Conservation (phyloP, 2,888 invertebrate species). For the Cosmia trapezina region DNA sequence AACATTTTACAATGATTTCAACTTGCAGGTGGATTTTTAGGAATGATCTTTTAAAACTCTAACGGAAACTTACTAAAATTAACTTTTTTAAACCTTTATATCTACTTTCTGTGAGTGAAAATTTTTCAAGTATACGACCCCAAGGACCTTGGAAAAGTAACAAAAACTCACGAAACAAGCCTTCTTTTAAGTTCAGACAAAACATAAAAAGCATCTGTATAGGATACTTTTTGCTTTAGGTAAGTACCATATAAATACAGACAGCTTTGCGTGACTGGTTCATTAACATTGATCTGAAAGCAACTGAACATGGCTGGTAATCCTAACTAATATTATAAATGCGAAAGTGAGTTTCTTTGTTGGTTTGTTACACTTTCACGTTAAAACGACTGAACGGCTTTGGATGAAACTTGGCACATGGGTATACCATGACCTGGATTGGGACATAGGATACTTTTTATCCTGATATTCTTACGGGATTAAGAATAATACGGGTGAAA, state of each 20-base stretch:
- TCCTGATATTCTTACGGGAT: too few species aligned
- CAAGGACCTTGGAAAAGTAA: constrained; percentile 25
- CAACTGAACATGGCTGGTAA: constrained; percentile 20
- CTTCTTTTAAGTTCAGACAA: constrained; percentile 16
- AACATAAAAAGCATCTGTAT: constrained; percentile 39
- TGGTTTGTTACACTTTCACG: too few species aligned
- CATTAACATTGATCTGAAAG: constrained; percentile 23
- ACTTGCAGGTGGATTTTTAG: background rate
- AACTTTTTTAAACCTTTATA: background rate
- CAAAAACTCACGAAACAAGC: constrained; percentile 36
- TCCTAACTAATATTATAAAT: background rate
- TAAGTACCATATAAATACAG: constrained; percentile 14
- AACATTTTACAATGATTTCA: constrained; percentile 15
- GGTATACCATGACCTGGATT: too few species aligned
- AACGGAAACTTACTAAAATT: background rate
- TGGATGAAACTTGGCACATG: too few species aligned
- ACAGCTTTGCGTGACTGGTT: constrained; percentile 10
- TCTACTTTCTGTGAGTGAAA: constrained; percentile 5
- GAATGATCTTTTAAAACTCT: background rate
- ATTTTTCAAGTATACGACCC: constrained; percentile 35
- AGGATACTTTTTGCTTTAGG: constrained; percentile 18
- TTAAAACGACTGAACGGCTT: too few species aligned
- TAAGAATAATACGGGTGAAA: too few species aligned
- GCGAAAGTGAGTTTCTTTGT: too few species aligned
- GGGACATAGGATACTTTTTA: too few species aligned